These are phyloP conservation scores for Emys orbicularis DNA, from an alignment of 2,797 vertebrate species.

Conservation along the genomic window DNA sequence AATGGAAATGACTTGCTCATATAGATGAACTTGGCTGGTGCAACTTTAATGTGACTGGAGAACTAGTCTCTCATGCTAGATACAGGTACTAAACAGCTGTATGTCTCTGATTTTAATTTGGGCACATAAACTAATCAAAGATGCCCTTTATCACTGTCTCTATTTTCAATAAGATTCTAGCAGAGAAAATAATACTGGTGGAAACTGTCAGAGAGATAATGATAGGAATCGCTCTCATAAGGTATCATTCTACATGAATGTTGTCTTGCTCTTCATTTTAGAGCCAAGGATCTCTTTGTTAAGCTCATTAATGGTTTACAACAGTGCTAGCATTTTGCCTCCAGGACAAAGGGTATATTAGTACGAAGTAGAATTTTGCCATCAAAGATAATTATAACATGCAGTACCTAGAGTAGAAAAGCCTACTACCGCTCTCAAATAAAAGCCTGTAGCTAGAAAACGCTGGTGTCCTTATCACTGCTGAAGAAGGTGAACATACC, in stretches of 20 bases:
- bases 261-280: background rate
- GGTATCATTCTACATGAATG: background rate
- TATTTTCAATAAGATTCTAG: background rate
- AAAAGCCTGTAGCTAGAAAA: background rate
- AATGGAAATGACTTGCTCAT: background rate
- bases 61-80: background rate
- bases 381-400: background rate
- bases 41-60: background rate
- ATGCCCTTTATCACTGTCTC: accelerated
- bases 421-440: background rate
- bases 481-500: background rate
- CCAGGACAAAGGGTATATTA: background rate
- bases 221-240: background rate
- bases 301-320: background rate
- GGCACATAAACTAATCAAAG: background rate
- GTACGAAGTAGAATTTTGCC: background rate
- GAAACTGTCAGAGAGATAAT: background rate
- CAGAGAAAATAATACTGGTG: background rate
- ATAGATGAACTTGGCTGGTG: background rate
- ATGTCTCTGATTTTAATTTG: background rate
- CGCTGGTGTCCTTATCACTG: background rate
- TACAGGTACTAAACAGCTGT: background rate
- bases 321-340: background rate
- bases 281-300: background rate
- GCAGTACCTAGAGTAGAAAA: accelerated